Base-by-base conservation (phyloP, 2,113 vertebrate species). In the Tapirus terrestris region DNA sequence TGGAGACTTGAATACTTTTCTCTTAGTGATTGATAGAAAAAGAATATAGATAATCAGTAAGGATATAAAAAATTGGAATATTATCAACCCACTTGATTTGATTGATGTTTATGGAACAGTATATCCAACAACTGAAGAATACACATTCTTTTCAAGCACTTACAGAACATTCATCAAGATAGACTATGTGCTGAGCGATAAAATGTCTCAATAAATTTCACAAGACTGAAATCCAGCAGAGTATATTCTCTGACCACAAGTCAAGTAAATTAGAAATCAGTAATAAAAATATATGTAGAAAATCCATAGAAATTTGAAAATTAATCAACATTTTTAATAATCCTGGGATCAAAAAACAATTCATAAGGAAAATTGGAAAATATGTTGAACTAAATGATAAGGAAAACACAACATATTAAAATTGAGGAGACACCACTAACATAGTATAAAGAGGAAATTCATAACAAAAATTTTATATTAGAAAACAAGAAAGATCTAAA, bases 281-380 rank as follows among this genome's bases (percentile, higher is more conserved):
- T 68, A 84, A n/a, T 56, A 68, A 63, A 85, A 79, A 39, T 51
- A 20, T 21, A 90, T 21, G 14, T 27, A 65, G 60, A 73, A 61
- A 87, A 61, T 73, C 23, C 4, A 80, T 48, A 60, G 20, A 25
- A 18, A 39, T 75, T 53, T 75, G 51, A 33, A 65, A 94, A 75
- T 65, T 93, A 90, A 68, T 93, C 75, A 72, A 91, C 48, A 65
- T 43, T 75, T 86, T 93, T 29, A 39, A 90, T 76, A 93, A 77
- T 16, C 25, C 17, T 70, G 77, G 6, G 10, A 48, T 68, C 67
- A 90, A 81, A 94, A 43, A 85, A 79, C 36, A 89, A 60, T 73
- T 89, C 10, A 65, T 33, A 84, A 77, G 53, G 31, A 79, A 80
- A 85, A 73, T 31, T 93, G 73, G 84, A 89, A 79, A 93, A 51